Conservation (phyloP, 2,888 invertebrate species). For the Brachyopa scutellaris region DNA sequence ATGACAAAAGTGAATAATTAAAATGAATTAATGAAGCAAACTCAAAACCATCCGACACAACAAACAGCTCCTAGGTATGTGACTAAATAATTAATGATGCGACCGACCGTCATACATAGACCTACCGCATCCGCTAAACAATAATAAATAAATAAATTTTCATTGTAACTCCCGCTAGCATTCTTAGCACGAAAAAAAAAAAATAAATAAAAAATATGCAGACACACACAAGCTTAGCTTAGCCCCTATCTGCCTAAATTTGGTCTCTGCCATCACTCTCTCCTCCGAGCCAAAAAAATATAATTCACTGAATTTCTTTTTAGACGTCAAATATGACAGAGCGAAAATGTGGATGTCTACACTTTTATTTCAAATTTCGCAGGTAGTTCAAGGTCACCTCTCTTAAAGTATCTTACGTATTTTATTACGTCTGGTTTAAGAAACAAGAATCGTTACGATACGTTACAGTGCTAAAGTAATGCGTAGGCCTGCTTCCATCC, state of each 20-base stretch:
- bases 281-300: slow-evolving; percentile 3
- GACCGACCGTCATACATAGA: neutral
- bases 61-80: too few relatives aligned
- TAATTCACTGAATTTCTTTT: slow-evolving; percentile 13
- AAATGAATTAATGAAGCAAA: too few relatives aligned
- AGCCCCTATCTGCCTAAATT: neutral
- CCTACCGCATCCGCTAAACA: neutral
- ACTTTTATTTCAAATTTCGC: slow-evolving; percentile 53
- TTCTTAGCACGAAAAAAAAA: slow-evolving; percentile 31
- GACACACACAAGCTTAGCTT: neutral
- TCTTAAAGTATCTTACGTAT: slow-evolving; percentile 32
- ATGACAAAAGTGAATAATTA: slow-evolving; percentile 52
- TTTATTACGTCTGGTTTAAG: slow-evolving; percentile 36
- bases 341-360: too few relatives aligned
- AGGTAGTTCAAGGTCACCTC: slow-evolving; percentile 65
- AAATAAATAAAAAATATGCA: neutral
- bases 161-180: slow-evolving; percentile 33
- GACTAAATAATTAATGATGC: slow-evolving; percentile 42
- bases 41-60: too few relatives aligned
- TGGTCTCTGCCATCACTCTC: slow-evolving; percentile 30
- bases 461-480: neutral
- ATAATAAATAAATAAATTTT: slow-evolving; percentile 30
- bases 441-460: slow-evolving; percentile 8
- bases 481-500: neutral
- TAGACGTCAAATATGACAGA: neutral